Evolutionary conservation across 2,888 invertebrate genomes (phyloP).

Genomic region (Eurois occulta): DNA sequence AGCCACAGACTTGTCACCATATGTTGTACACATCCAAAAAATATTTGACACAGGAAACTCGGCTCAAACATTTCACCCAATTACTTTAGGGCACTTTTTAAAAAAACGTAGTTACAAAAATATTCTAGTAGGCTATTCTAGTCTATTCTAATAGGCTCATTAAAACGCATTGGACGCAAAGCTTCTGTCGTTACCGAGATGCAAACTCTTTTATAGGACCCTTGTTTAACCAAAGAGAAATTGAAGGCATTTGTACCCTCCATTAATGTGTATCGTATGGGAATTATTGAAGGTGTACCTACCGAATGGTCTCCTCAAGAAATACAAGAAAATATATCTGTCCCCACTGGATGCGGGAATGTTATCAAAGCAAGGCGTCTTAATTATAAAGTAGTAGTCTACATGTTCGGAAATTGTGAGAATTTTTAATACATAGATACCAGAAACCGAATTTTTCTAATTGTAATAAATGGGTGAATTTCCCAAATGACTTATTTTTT

Average conservation of each 20-base stretch:
- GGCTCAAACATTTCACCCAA: too few species aligned
- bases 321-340: background rate
- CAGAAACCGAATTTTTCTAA: too few species aligned
- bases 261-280: background rate
- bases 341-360: background rate
- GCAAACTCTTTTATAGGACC: background rate
- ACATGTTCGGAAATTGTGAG: too few species aligned
- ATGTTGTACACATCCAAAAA: too few species aligned
- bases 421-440: too few species aligned
- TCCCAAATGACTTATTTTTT: too few species aligned
- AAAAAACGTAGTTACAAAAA: too few species aligned
- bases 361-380: background rate
- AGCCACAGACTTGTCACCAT: background rate
- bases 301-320: background rate
- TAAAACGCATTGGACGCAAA: background rate
- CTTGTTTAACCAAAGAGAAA: background rate
- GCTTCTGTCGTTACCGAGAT: background rate
- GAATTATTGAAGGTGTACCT: background rate
- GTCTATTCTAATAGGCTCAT: too few species aligned
- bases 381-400: too few species aligned
- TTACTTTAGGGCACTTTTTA: background rate
- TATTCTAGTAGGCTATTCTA: too few species aligned
- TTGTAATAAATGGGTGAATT: too few species aligned
- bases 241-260: background rate
- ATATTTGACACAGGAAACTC: too few species aligned